Evolutionary conservation across 2,888 invertebrate genomes (phyloP), one percentile per base, ranked within the genome.

Genomic region (Nasonia oneida): DNA sequence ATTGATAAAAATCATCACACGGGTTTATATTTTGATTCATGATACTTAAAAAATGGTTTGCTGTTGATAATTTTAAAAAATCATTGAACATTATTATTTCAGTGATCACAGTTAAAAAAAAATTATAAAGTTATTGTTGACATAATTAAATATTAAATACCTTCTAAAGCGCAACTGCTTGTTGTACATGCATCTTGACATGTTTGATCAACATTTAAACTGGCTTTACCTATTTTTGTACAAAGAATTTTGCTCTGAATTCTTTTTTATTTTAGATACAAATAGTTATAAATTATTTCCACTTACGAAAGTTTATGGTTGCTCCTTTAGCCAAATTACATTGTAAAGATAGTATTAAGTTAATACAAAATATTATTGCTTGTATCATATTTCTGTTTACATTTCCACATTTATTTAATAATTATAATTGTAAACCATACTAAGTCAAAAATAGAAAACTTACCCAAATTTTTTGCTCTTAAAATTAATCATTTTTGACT

Each of bases 1-100:
- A 86, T 74, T 85, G 23, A 39, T 85, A 85, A 64, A 85, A 85
- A 50, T 85, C 50, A 10, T 77, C 67, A 64, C 85, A 85, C 15
- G 85, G 85, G 29, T 85, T 39, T 33, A 39, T 39, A n/a, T 73
- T 33, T 39, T 37, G 10, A 73, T 85, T 67, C 77, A 85, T 81
- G 33, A 77, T 74, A 6, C 37, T 42, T 37, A 73, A 47, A 42
- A 74, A 42, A 12, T 73, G 42, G 47, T 23, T 47, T 12, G 73
- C 73, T 73, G 47, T 23, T 42, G 8, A 61, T n/a, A n/a, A 8
- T n/a, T n/a, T 0, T 23, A 73, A 23, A 42, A 18, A 73, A 23
- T 42, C 2, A 73, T 42, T 18, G 3, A 67, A 10, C 3, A 67
- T n/a, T 67, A n/a, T n/a, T 42, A 42, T 47, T 47, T 47, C 12